Base-by-base conservation (phyloP, 1,140 invertebrate species). In the Zaprionus vittiger region DNA sequence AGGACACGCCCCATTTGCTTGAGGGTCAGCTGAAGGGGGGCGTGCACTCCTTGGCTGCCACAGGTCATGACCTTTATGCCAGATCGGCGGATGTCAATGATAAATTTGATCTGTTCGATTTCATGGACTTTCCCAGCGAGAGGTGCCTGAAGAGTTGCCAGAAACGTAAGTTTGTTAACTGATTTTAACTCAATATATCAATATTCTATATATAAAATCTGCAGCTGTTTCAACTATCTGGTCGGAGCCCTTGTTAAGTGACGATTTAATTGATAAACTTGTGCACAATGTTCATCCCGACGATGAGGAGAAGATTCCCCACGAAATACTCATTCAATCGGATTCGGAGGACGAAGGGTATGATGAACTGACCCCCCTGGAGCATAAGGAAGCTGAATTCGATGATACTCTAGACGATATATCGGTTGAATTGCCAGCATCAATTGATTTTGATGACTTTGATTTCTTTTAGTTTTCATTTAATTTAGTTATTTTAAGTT, bases 111-210 rank as follows among this genome's bases (percentile, higher is more conserved):
- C 26, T 72, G 0, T 72, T 72, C n/a, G 68, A 76, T 31, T 76
- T n/a, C 26, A 76, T 72, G 73, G 68, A 76, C 17, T 76, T 72
- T 47, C 73, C 68, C 12, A 72, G 12, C 5, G 12, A 9, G n/a
- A 65, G 55, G 3, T 76, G 73, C n/a, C 20, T 76, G 11, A n/a
- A 65, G 4, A 76, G 55, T 31, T 76, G 73, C 44, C 54, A 72
- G 4, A 65, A 66, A 60, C 34, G 73, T 76, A 11, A 71, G 73
- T 54, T 59, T 12, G 5, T 44, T 0, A 11, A 17, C 2, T 7
- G 2, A n/a, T n/a, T n/a, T 6, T 7, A 17, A 47, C n/a, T 41
- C 3, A 0, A 17, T 47, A 47, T 17, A 47, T 47, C n/a, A 47
- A 9, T 7, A 1, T 17, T 9, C 7, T 44, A 44, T 17, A 17